Conservation (phyloP, 2,888 invertebrate species). For the Drosophila seclusa region DNA sequence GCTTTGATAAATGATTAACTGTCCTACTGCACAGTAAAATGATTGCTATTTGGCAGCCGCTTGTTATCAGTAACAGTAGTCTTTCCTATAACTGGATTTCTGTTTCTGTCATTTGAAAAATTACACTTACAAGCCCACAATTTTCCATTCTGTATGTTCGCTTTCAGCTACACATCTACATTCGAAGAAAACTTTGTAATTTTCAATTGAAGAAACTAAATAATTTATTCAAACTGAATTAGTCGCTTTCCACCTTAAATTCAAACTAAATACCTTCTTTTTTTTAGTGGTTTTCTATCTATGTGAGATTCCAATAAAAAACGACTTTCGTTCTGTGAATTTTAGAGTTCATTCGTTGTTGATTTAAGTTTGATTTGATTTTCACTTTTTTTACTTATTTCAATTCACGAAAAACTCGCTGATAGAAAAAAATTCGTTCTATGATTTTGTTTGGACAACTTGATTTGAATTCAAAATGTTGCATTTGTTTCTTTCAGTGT, state of each 20-base stretch:
- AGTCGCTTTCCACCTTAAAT: background rate
- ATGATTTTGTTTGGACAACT: background rate
- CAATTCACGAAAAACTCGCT: background rate
- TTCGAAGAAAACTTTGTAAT: background rate
- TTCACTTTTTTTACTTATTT: background rate
- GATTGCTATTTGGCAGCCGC: background rate
- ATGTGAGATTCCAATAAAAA: background rate
- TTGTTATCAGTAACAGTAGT: too few species aligned
- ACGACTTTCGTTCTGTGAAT: too few species aligned
- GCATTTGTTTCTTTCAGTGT: background rate
- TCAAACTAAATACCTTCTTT: background rate
- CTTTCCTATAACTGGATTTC: background rate
- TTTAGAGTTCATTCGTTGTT: background rate
- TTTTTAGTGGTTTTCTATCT: background rate
- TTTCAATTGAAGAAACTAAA: background rate
- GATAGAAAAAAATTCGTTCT: background rate
- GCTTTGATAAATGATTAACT: background rate
- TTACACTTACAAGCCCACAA: constrained; percentile 45
- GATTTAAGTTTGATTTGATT: background rate
- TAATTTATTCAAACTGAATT: background rate
- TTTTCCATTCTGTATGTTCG: constrained; percentile 42
- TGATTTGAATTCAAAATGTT: background rate
- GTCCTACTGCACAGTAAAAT: background rate
- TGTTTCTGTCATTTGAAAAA: background rate
- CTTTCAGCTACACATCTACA: background rate